A percentile compares a stretch with the other conserved stretches of the same genome.
Conservation (phyloP, 2,797 vertebrate species). For the Mus spretus region DNA sequence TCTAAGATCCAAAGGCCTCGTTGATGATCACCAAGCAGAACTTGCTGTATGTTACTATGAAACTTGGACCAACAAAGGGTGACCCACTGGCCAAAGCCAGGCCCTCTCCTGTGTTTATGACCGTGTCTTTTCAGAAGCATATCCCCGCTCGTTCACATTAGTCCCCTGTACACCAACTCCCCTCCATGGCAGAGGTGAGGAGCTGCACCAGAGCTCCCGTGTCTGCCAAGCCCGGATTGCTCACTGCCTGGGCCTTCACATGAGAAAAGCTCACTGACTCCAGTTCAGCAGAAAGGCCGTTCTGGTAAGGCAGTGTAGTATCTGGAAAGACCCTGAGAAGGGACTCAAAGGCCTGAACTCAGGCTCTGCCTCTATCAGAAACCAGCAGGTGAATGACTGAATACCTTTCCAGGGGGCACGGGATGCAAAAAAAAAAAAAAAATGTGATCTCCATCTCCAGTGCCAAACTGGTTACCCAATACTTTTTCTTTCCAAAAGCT, state of each 20-base stretch:
- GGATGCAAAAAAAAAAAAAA: not conserved
- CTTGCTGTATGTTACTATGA: not conserved
- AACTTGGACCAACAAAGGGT: not conserved
- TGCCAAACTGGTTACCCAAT: not conserved
- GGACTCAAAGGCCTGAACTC: not conserved
- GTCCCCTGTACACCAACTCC: not conserved
- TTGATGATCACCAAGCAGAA: constrained; percentile 1
- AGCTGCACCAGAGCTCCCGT: not conserved
- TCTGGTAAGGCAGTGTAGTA: not conserved
- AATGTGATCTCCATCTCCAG: constrained; percentile 8
- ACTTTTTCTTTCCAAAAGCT: not conserved
- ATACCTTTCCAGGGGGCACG: not conserved
- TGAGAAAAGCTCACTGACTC: not conserved
- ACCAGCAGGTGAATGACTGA: not conserved
- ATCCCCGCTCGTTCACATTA: not conserved
- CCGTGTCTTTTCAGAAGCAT: not conserved
- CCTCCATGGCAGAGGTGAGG: not conserved
- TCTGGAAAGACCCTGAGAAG: not conserved
- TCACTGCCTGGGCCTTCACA: not conserved
- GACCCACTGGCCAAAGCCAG: not conserved
- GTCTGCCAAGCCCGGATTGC: not conserved
- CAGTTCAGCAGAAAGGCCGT: not conserved
- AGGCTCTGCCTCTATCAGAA: not conserved
- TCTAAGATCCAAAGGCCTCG: not conserved
- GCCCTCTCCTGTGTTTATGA: not conserved